Base-by-base conservation (phyloP, 2,888 invertebrate species). In the Oligia latruncula region DNA sequence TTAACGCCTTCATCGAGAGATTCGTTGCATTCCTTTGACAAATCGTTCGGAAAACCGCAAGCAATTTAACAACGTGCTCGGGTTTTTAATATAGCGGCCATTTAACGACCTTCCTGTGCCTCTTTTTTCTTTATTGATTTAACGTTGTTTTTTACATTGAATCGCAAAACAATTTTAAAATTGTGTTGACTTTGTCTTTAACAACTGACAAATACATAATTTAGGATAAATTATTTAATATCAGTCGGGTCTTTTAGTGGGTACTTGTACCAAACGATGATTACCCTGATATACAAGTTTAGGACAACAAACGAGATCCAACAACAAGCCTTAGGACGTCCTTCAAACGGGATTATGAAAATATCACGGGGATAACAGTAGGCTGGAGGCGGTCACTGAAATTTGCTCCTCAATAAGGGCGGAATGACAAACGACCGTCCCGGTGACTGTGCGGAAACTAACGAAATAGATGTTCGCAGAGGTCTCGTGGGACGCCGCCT, bases 381-480 rank as follows among this genome's bases (percentile, higher is more conserved):
- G 90, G 89, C 90, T 89, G 87, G 90, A 90, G 92, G 91, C 93
- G 93, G 93, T 92, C 93, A 92, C 92, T 90, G 90, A 92, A 93
- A 93, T 92, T 93, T 92, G 92, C 91, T 91, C 93, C 91, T 93
- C 94, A 94, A 94, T 94, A 93, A 93, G 92, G 93, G 85, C 81
- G 85, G 91, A 91, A 95, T 95, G 95, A 95, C 93, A 94, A 95
- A 95, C 94, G 94, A 95, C 89, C 90, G 87, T 86, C 87, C 89
- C 91, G 89, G 92, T 95, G 95, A 95, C 93, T 92, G 87, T 90
- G 94, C 93, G 90, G 90, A 93, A 94, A 92, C 92, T 93, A 93
- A 92, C 92, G 89, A 91, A 92, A 93, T 93, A 93, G 91, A 92
- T 92, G 92, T 91, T 89, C 88, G 81, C 82, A 78, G 78, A 73